Evolutionary conservation across 2,797 vertebrate species (phyloP).

Genomic region (Simalia tracyae): DNA sequence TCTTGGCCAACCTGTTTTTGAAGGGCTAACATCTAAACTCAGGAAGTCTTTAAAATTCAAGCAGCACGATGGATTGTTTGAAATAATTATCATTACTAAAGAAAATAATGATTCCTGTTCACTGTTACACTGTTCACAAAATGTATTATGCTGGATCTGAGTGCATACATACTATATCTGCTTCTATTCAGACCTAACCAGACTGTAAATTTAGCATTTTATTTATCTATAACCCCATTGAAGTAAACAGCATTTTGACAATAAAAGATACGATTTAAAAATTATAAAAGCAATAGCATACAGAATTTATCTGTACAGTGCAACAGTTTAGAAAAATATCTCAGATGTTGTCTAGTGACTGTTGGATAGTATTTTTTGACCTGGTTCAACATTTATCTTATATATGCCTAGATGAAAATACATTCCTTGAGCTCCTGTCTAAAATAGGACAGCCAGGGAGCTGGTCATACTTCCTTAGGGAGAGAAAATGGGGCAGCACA

Average conservation of each 20-base stretch:
- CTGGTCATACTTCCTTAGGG: background rate
- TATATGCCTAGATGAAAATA: background rate
- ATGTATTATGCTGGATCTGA: background rate
- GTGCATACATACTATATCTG: background rate
- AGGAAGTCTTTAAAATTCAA: background rate
- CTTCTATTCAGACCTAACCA: background rate
- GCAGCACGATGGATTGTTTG: background rate
- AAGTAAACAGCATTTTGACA: background rate
- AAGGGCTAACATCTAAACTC: background rate
- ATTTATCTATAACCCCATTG: background rate
- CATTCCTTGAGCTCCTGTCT: background rate
- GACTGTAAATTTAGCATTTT: background rate
- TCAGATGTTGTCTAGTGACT: background rate
- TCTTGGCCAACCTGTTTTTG: slow-evolving; percentile 24
- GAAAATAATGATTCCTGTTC: background rate
- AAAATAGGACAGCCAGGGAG: background rate
- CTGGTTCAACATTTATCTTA: background rate
- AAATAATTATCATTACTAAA: background rate
- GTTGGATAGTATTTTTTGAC: background rate
- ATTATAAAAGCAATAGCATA: background rate
- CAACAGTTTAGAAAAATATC: background rate
- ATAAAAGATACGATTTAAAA: background rate
- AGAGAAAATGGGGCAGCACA: background rate
- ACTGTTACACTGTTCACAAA: background rate
- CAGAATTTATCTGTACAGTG: background rate